phyloP scores from a whole-genome alignment of 2,113 vertebrate species.

The Myotis brandtii region DNA sequence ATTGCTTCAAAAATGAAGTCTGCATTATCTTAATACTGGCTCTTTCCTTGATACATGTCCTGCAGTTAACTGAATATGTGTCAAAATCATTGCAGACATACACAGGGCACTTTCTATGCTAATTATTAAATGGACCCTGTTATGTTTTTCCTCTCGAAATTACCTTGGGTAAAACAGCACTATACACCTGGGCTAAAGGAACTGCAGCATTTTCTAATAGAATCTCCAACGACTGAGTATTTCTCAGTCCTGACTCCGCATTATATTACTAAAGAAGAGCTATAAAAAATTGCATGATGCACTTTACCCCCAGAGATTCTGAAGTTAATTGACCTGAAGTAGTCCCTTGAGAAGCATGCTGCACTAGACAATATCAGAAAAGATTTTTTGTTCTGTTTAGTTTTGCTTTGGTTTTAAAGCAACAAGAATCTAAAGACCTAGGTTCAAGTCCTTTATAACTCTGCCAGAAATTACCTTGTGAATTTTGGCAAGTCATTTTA shows the following conservation, averaged over 20 bases:
- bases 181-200: neutral
- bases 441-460: neutral
- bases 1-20: slow-evolving; percentile 60
- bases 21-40: slow-evolving; percentile 21
- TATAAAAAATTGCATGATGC: neutral
- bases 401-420: neutral
- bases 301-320: neutral
- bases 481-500: neutral
- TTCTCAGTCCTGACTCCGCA: neutral
- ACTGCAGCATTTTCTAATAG: neutral
- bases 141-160: neutral
- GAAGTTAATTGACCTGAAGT: neutral
- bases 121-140: slow-evolving; percentile 1
- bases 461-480: neutral
- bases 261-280: neutral
- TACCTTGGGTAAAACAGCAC: neutral
- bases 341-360: neutral
- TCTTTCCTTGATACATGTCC: slow-evolving; percentile 38
- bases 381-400: neutral
- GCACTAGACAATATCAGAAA: neutral
- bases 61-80: slow-evolving; percentile 19
- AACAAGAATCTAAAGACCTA: neutral
- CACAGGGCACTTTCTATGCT: neutral
- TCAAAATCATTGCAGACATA: neutral
- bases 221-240: neutral